Evolutionary conservation across 2,797 vertebrate genomes (phyloP), one percentile per base, ranked within the genome.

Genomic region (Gambusia yucatana): DNA sequence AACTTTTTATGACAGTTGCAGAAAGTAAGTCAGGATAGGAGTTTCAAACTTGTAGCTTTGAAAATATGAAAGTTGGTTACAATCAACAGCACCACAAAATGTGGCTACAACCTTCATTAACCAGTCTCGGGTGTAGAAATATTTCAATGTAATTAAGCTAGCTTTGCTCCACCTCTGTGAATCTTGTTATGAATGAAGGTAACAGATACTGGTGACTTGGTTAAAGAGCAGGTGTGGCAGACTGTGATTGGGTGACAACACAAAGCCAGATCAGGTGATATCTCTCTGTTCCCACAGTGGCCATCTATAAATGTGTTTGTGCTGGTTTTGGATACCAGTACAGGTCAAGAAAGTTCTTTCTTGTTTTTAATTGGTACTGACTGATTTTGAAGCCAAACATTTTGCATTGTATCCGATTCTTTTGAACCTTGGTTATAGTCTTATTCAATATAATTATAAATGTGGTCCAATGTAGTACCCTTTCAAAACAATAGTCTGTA

Each of bases 211-310:
- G 85, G 86, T 88, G 87, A 86, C 86, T 82, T 77, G 52, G 70
- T 85, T 17, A 43, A 82, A 46, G 76, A 90, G 89, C 85, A 89
- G 93, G 93, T 93, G 89, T 75, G 86, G 90, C 86, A 70, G 81
- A 65, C 84, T 87, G 50, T 79, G 85, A 90, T 86, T 92, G 87
- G 85, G 63, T 88, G 90, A 84, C 86, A 82, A 76, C 82, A 78
- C 82, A 82, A 87, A 77, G 43, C 78, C 72, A 43, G 30, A 72
- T 76, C 50, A 69, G 55, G 69, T 71, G 73, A 59, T 67, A 44
- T 41, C 47, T 71, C 77, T 80, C 33, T 52, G 79, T 90, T 92
- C 86, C 77, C 80, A 90, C 83, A 77, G 74, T 80, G 90, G 85
- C 87, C 3, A 10, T 50, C 5, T 77, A 75, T 39, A 44, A 73